phyloP scores from a whole-genome alignment of 2,797 vertebrate genomes.

The Melanotaenia maccullochi region DNA sequence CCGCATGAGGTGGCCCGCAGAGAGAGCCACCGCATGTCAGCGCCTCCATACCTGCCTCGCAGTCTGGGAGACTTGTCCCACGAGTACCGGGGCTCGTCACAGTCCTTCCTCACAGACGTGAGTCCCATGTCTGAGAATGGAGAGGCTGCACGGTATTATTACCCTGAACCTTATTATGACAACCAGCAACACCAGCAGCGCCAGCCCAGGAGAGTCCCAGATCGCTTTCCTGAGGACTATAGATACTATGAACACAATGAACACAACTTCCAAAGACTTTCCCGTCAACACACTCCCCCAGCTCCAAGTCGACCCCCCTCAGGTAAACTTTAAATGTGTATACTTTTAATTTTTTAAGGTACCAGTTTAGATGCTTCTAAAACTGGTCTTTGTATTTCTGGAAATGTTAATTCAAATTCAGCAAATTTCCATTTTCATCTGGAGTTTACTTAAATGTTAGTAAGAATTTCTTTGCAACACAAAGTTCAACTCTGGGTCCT shows the following conservation, averaged over 20 bases:
- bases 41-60: slow-evolving; percentile 90
- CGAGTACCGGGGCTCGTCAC: slow-evolving; percentile 90
- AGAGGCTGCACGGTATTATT: slow-evolving; percentile 87
- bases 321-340: slow-evolving; percentile 78
- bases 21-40: slow-evolving; percentile 95
- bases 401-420: not conserved
- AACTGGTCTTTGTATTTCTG: not conserved
- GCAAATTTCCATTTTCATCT: too few relatives aligned
- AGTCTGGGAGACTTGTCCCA: slow-evolving; percentile 89
- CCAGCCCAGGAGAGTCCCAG: slow-evolving; percentile 81
- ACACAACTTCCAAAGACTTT: slow-evolving; percentile 89
- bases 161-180: slow-evolving; percentile 89
- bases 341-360: not conserved
- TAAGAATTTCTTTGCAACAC: not conserved
- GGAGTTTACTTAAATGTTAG: not conserved
- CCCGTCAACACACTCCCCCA: slow-evolving; percentile 82
- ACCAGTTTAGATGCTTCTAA: not conserved
- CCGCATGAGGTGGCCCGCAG: slow-evolving; percentile 91
- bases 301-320: slow-evolving; percentile 88
- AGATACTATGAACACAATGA: slow-evolving; percentile 92
- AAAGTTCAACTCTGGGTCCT: not conserved
- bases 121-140: slow-evolving; percentile 90
- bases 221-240: slow-evolving; percentile 91
- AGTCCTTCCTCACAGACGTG: slow-evolving; percentile 90
- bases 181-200: slow-evolving; percentile 76